Evolutionary conservation across 2,113 vertebrate species (phyloP), one percentile per base, ranked within the genome.

Genomic region (Gambusia holbrooki): DNA sequence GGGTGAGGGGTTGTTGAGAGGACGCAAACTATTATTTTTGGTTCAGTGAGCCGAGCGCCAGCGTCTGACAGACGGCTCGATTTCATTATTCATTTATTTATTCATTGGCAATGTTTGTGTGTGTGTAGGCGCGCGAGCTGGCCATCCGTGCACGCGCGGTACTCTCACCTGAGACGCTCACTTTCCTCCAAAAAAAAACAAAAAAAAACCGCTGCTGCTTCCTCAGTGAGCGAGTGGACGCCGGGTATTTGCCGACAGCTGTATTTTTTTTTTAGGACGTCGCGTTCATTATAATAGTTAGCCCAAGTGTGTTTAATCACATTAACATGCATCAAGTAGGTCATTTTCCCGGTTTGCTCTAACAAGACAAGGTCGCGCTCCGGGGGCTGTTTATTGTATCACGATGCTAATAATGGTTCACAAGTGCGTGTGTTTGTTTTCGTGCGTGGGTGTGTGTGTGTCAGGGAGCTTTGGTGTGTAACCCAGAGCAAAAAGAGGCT

Each of bases 321-420:
- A 87, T 90, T 80, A 85, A 83, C 62, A 76, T 78, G 75, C 82
- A 86, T 88, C 88, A 91, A 87, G 76, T 87, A 82, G 90, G 90
- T 91, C 84, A 77, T 69, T 82, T 79, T 51, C 45, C 27, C 65
- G 58, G 58, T 77, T 84, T 60, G 51, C 68, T 66, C 80, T 75
- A 85, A 90, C 87, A 62, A 89, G 77, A 81, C 92, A 88, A 87
- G 89, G 92, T 92, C 87, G 54, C 28, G 88, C 91, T 77, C 79
- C 63, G 19, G 91, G 19, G 90, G 89, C 86, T 79, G 78, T 84
- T 85, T 71, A 40, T 67, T 76, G 48, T 74, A 28, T 83, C 45
- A 82, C 40, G 71, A 84, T 79, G 81, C 78, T 90, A 83, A 84
- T 84, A 69, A 82, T 76, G 2, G 42, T 77, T 87, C 82, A 87